Evolutionary conservation across 2,797 vertebrate genomes (phyloP).

Genomic region (Rhinichthys osculus): DNA sequence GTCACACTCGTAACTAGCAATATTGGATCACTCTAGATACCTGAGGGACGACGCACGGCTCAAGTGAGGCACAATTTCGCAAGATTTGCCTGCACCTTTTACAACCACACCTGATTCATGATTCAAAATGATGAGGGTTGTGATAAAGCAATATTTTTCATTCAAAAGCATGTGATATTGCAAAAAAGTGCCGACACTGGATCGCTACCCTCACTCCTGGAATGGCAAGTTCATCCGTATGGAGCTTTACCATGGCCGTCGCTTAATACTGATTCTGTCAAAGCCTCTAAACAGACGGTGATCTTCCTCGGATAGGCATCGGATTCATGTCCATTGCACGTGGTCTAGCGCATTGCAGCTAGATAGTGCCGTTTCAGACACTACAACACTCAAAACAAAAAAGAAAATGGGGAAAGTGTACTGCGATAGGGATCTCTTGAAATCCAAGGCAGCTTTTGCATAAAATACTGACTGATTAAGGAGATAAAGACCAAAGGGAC

Average conservation of each 20-base stretch:
- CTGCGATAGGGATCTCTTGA: conserved; percentile 67
- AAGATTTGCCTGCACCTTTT: not conserved
- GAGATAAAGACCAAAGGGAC: conserved; percentile 55
- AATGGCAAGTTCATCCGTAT: conserved; percentile 3
- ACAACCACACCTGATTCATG: not conserved
- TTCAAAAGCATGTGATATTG: conserved; percentile 8
- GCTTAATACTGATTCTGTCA: conserved; percentile 36
- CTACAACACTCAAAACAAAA: conserved; percentile 30
- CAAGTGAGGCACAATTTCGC: conserved; percentile 11
- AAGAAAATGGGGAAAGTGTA: conserved; percentile 48
- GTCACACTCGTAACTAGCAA: conserved; percentile 32
- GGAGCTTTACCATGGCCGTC: conserved; percentile 15
- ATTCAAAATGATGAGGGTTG: not conserved
- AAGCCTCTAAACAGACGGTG: conserved; percentile 37
- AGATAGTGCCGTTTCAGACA: conserved; percentile 45
- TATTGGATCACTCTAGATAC: conserved; percentile 35
- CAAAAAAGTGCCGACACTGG: conserved; percentile 1
- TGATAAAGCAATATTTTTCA: not conserved
- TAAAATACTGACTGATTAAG: conserved; percentile 80
- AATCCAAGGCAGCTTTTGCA: conserved; percentile 81
- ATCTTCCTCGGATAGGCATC: conserved; percentile 24
- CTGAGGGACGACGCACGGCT: not conserved
- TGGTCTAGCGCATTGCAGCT: conserved; percentile 45
- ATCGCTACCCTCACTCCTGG: conserved; percentile 24
- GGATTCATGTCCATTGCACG: conserved; percentile 45